These are phyloP conservation scores for Phrynosoma platyrhinos DNA, from an alignment of 2,113 vertebrate genomes.

Conservation along the genomic window DNA sequence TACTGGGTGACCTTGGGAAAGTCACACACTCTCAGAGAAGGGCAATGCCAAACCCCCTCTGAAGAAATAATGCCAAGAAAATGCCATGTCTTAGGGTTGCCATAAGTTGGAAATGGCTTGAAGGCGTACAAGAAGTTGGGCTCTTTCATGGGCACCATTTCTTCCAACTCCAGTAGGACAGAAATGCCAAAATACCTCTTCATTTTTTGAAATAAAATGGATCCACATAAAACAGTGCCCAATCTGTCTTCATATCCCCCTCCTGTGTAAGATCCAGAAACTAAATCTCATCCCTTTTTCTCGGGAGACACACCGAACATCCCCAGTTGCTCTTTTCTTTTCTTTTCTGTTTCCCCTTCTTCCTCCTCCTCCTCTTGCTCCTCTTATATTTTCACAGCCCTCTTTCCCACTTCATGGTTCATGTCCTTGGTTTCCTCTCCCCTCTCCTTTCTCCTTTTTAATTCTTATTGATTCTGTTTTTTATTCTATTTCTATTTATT, in stretches of 20 bases:
- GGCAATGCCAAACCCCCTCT: no score
- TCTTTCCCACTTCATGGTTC: conserved; percentile 52
- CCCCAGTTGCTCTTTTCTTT: not conserved
- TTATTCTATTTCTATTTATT: conserved; percentile 68
- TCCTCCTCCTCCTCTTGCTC: no score
- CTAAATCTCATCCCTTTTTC: not conserved
- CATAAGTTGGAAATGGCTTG: no score
- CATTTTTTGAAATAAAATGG: conserved; percentile 73
- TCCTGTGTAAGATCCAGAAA: not conserved
- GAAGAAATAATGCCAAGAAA: no score
- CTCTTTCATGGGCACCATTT: no score
- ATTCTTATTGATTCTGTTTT: conserved; percentile 67
- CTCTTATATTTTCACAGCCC: conserved; percentile 43
- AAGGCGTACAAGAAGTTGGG: no score
- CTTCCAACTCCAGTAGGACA: no score
- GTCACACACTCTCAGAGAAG: no score
- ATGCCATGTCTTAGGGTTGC: no score
- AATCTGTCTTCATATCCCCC: not conserved
- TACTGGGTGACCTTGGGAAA: no score
- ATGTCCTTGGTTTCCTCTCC: conserved; percentile 70
- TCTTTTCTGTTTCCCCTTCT: not conserved
- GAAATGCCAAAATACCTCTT: no score
- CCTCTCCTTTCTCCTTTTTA: conserved; percentile 45
- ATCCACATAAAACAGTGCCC: conserved; percentile 68
- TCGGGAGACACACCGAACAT: not conserved